phyloP scores from a whole-genome alignment of 2,888 invertebrate species.

The Drosophila nigricruria region DNA sequence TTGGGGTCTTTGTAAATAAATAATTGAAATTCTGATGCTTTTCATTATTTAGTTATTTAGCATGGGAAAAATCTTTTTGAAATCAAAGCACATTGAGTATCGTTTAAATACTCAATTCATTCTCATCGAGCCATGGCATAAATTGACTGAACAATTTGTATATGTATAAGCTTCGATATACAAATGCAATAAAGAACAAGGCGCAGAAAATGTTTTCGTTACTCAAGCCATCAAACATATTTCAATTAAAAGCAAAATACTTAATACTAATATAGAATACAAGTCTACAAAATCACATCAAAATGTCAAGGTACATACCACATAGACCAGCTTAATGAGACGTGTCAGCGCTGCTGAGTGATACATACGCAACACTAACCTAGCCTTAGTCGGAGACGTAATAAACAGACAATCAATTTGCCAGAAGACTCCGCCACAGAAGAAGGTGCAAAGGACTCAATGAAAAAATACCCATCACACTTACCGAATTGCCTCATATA shows the following conservation, averaged over 20 bases:
- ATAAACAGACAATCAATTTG: no score
- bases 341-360: no score
- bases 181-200: neutral
- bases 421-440: no score
- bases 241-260: neutral
- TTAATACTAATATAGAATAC: no score
- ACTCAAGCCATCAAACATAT: neutral
- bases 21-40: slow-evolving; percentile 56
- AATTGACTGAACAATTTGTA: neutral
- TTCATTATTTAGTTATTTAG: slow-evolving; percentile 16
- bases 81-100: neutral
- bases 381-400: no score
- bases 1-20: slow-evolving; percentile 7
- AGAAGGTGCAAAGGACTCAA: no score
- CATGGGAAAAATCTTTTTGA: slow-evolving; percentile 47
- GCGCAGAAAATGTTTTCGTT: neutral
- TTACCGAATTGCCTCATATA: no score
- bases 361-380: no score
- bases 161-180: neutral
- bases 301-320: no score
- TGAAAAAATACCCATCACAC: no score
- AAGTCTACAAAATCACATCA: no score
- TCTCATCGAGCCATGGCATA: neutral
- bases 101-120: neutral
- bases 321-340: no score